Base-by-base conservation (phyloP, 2,797 vertebrate species). In the Sebastes steindachneri region DNA sequence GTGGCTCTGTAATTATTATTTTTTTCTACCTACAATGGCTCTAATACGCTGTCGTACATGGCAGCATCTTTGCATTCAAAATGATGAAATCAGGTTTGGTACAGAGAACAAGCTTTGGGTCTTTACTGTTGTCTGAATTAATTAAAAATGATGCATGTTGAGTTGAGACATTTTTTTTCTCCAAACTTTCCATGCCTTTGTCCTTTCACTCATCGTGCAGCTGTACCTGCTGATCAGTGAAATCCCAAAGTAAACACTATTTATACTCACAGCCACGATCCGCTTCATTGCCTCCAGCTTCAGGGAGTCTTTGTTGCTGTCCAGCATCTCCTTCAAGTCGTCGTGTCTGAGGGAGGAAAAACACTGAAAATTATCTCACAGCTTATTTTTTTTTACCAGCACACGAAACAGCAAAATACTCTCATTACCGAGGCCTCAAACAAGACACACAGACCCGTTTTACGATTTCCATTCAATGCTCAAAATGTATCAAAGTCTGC, bases 251-350 rank as follows among this genome's bases (percentile, higher is more conserved):
- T 60, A 74, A 76, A 87, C 69, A 72, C 72, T 10, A 67, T 60
- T 77, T 37, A 63, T 80, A 92, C 97, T 96, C 86, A 99, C 99
- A 59, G 98, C 98, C 68, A 99, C 98, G 1, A 99, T 99, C 79
- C 98, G 96, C 92, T 99, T 99, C 99, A 99, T 99, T 55, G 99
- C 99, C 91, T 99, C 99, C 91, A 99, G 96, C 93, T 99, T 99
- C 89, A 99, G 96, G 0, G 99, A 99, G 87, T 99, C 99, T 89
- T 99, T 99, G 94, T 99, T 99, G 94, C 97, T 99, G 88, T 99
- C 99, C 64, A 99, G 90, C 98, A 99, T 99, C 93, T 99, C 98
- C 91, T 99, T 99, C 88, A 99, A 92, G 95, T 99, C 99, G 73
- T 99, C 98, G 0, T 99, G 98, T 92, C 99, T 99, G 80, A 17